phyloP scores from a whole-genome alignment of 2,113 vertebrate species.

The Phyllostomus hastatus region DNA sequence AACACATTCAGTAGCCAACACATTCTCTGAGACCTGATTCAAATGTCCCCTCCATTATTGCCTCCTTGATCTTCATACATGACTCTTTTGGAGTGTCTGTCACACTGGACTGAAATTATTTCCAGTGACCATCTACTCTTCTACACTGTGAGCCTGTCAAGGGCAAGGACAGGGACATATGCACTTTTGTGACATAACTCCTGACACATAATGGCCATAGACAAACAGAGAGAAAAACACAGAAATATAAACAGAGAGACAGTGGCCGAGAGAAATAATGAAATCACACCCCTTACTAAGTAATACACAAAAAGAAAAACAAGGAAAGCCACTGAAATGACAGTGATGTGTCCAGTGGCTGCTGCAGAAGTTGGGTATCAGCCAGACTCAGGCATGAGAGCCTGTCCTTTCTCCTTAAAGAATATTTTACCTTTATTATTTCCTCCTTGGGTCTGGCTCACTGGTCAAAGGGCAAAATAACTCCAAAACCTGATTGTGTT shows the following conservation, averaged over 20 bases:
- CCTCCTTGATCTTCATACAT: not conserved
- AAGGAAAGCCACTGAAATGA: not conserved
- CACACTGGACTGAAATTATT: not conserved
- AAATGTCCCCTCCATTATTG: not conserved
- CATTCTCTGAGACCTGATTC: slow-evolving; percentile 33
- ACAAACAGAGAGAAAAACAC: not conserved
- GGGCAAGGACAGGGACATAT: not conserved
- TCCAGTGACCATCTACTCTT: not conserved
- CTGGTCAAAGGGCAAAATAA: not conserved
- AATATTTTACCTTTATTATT: not conserved
- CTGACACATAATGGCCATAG: not conserved
- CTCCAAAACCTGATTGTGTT: not conserved
- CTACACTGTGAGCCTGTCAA: not conserved
- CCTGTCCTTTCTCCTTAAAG: not conserved
- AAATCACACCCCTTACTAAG: not conserved
- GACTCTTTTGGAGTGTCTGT: not conserved
- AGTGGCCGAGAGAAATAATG: not conserved
- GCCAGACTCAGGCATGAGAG: not conserved
- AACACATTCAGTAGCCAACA: not conserved
- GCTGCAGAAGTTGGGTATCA: not conserved
- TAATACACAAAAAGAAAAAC: not conserved
- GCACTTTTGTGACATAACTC: not conserved
- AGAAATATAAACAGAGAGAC: not conserved
- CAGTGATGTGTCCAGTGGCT: not conserved
- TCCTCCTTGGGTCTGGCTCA: not conserved